Conservation (phyloP, 2,113 vertebrate species). For the Alectura lathami region DNA sequence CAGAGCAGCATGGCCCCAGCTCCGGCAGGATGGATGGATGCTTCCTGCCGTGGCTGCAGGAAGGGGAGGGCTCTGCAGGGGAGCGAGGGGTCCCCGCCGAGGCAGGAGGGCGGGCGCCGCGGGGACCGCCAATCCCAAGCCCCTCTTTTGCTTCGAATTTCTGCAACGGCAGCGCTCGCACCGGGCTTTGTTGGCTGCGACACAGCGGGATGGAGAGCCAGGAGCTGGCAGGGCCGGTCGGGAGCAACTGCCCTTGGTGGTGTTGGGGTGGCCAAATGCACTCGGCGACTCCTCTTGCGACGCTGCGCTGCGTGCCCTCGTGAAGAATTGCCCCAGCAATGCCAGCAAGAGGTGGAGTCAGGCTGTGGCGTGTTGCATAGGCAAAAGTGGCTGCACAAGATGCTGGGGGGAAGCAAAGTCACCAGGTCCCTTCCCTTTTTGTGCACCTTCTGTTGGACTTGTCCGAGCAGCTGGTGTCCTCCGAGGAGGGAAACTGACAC, state of each 20-base stretch:
- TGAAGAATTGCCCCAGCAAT: background rate
- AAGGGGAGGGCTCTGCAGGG: background rate
- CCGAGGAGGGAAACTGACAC: background rate
- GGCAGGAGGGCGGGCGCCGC: rapidly evolving
- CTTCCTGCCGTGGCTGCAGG: background rate
- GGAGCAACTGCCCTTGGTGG: background rate
- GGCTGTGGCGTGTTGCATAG: background rate
- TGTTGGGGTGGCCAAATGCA: background rate
- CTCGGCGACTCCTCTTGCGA: background rate
- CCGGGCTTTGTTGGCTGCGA: background rate
- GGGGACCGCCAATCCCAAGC: rapidly evolving
- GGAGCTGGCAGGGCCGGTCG: background rate
- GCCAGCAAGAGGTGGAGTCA: rapidly evolving
- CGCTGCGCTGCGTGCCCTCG: background rate
- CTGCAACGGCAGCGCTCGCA: background rate
- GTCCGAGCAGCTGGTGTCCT: background rate
- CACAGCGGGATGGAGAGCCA: rapidly evolving
- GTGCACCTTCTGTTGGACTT: background rate
- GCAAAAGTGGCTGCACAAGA: background rate
- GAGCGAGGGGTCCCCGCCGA: background rate
- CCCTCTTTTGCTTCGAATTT: background rate
- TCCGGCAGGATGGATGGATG: background rate
- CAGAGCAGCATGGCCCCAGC: background rate
- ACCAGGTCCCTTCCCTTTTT: background rate
- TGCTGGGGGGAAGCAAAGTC: background rate